These are phyloP conservation scores for Eclectus roratus DNA, from an alignment of 2,113 vertebrate species.

Conservation along the genomic window DNA sequence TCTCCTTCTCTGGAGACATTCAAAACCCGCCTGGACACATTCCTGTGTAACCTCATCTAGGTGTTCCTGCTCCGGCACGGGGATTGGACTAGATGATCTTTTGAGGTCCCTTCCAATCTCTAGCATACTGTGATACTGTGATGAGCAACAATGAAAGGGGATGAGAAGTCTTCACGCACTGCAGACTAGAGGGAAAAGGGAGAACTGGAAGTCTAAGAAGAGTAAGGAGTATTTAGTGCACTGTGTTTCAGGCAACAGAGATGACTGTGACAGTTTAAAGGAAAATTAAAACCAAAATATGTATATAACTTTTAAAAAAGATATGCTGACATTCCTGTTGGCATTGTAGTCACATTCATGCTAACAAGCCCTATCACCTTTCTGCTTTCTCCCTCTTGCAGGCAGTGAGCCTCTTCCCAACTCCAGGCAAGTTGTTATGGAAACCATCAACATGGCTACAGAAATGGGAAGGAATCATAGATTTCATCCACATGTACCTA, in stretches of 20 bases:
- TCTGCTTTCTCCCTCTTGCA: neutral
- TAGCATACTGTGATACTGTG: no score
- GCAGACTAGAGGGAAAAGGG: neutral
- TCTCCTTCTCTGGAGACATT: no score
- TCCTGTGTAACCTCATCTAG: no score
- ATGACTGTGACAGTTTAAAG: neutral
- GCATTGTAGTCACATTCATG: neutral
- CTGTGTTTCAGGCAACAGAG: neutral
- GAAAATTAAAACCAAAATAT: neutral
- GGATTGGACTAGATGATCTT: no score
- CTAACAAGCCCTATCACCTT: neutral
- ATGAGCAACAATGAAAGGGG: neutral
- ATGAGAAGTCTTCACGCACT: neutral
- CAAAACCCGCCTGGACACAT: no score
- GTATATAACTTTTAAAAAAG: neutral
- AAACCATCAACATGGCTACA: neutral
- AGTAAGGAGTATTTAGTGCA: neutral
- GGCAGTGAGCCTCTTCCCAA: neutral
- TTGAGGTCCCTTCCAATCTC: no score
- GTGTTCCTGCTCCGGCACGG: no score
- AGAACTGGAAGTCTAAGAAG: neutral
- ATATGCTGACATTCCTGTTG: neutral
- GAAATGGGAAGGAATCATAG: neutral
- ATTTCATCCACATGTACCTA: neutral
- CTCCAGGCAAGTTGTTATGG: conserved; percentile 14